These are phyloP conservation scores for Pandion haliaetus DNA, from an alignment of 2,113 vertebrate species.

Conservation along the genomic window DNA sequence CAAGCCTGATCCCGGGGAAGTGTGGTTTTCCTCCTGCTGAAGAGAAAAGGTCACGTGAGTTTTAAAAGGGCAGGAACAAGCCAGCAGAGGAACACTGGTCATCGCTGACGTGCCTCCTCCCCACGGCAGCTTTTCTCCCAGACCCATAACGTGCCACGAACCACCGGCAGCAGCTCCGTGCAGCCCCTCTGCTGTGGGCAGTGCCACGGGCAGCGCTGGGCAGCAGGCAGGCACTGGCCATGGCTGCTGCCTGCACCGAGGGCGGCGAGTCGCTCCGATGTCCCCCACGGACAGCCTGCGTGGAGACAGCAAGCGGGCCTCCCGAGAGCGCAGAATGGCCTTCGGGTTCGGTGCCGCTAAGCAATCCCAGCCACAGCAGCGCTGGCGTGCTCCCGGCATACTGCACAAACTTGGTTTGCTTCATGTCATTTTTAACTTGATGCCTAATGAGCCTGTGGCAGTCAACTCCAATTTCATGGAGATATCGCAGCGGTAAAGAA, in stretches of 20 bases:
- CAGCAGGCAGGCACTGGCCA: background rate
- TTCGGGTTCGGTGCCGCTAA: background rate
- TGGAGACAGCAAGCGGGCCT: background rate
- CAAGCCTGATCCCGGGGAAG: background rate
- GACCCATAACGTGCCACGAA: accelerated
- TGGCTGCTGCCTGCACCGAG: accelerated
- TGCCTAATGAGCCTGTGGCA: background rate
- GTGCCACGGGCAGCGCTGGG: background rate
- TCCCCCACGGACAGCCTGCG: accelerated
- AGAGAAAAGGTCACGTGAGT: background rate
- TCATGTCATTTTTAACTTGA: background rate
- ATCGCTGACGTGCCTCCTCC: background rate
- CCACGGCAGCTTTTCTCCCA: background rate
- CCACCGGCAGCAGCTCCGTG: background rate
- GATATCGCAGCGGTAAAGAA: background rate
- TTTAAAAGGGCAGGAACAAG: background rate
- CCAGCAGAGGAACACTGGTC: background rate
- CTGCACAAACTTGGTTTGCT: accelerated
- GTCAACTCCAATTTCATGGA: background rate
- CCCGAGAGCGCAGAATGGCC: accelerated
- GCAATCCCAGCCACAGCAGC: background rate
- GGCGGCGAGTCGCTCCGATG: accelerated
- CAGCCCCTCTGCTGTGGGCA: background rate
- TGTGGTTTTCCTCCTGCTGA: background rate
- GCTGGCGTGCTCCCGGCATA: accelerated